Evolutionary conservation across 2,113 vertebrate genomes (phyloP), one percentile per base, ranked within the genome.

Genomic region (Podarcis raffonei): DNA sequence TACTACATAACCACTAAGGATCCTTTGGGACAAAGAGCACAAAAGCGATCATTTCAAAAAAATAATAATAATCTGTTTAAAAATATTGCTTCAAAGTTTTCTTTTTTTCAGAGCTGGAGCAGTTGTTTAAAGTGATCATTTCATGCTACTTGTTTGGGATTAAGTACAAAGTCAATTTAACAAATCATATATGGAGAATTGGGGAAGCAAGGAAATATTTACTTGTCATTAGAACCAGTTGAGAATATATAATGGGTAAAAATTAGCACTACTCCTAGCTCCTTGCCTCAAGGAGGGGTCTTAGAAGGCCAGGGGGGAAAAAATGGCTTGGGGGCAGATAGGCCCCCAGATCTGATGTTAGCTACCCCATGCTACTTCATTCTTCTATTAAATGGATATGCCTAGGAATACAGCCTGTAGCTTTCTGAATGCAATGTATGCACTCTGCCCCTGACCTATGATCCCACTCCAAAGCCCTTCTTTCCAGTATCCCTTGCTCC

Each of bases 1-100:
- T 80, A 35, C 90, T 87, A 57, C 91, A 91, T 68, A 94, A 94
- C 91, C 80, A 93, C 81, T 57, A 90, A 92, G 86, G 76, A 94
- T 93, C 89, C 92, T 94, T 95, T 92, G 95, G 90, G 87, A 94
- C 95, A 94, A 96, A 95, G 89, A 94, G 66, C 88, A 20, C 0
- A 81, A 94, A 92, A 94, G 91, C 92, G 90, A 93, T 93, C 88
- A 93, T 94, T 96, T 93, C 85, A 90, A 84, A 92, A 53, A 11
- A 53, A 53, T 74, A 84, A 72, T 74, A 35, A 35, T 74, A 35
- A 89, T 90, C 76, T 95, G 92, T 94, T 89, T 94, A 91, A 91
- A 92, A 94, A 95, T 93, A 90, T 94, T 94, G 94, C 93, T 93
- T 95, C 89, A 3, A 91, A 93, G 59, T 84, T 0, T 62, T 81